Conservation (phyloP, 1,140 invertebrate species). For the Bombus impatiens region DNA sequence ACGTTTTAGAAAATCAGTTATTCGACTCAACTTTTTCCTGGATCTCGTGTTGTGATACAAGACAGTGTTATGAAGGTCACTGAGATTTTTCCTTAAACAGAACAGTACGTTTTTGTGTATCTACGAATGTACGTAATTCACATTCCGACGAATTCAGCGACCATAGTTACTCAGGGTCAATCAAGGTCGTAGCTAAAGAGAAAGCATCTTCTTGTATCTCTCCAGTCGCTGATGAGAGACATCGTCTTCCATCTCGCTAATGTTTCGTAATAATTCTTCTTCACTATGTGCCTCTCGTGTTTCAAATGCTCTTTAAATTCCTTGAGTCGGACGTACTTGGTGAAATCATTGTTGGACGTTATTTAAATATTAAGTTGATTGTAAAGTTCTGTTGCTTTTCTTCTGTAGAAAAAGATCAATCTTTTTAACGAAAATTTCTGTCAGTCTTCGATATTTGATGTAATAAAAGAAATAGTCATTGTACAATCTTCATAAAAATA, state of each 20-base stretch:
- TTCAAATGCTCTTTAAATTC: too few species aligned
- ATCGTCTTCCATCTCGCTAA: not conserved
- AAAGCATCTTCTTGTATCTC: not conserved
- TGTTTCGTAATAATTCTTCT: not conserved
- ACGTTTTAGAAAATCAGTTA: not conserved
- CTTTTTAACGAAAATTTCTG: too few species aligned
- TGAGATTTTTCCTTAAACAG: not conserved
- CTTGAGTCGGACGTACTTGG: too few species aligned
- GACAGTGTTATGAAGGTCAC: not conserved
- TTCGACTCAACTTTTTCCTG: not conserved
- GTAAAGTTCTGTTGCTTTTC: too few species aligned
- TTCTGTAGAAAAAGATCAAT: too few species aligned
- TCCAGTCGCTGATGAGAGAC: not conserved
- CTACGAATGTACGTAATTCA: not conserved
- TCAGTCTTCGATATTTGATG: too few species aligned
- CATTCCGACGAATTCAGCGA: not conserved
- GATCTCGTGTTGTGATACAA: too few species aligned
- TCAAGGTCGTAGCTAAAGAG: not conserved
- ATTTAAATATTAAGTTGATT: too few species aligned
- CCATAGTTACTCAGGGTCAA: not conserved
- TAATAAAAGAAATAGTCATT: too few species aligned
- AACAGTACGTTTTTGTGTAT: not conserved
- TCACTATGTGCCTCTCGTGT: not conserved
- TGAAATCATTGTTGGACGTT: too few species aligned
- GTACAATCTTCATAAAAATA: too few species aligned